Conservation (phyloP, 2,113 vertebrate genomes). For the Felis chaus region DNA sequence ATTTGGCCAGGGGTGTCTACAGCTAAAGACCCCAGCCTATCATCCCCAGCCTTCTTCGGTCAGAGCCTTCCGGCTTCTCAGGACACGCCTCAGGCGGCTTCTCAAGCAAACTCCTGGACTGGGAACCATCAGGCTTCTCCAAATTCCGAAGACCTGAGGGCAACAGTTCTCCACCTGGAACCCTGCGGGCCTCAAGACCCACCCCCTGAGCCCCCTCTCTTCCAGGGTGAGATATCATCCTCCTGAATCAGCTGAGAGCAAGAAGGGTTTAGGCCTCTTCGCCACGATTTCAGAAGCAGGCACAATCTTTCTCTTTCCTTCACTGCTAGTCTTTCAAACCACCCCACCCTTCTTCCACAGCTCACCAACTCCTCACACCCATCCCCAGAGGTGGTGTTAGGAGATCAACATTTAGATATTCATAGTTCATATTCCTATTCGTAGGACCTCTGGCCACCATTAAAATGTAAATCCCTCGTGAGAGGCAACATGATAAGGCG, state of each 20-base stretch:
- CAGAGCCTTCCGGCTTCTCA: neutral
- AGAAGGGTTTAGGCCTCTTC: neutral
- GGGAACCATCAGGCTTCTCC: neutral
- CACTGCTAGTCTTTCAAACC: neutral
- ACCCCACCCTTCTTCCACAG: neutral
- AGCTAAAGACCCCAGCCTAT: neutral
- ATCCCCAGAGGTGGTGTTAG: neutral
- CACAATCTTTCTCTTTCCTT: neutral
- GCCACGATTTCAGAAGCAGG: neutral
- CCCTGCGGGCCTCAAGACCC: neutral
- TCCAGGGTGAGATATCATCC: neutral
- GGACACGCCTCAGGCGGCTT: neutral
- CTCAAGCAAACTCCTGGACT: neutral
- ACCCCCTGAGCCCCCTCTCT: neutral
- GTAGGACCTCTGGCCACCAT: slow-evolving; percentile 32
- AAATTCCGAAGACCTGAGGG: neutral
- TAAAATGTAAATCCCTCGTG: slow-evolving; percentile 43
- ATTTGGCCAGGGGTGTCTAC: neutral
- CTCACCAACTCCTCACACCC: neutral
- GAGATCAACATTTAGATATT: slow-evolving; percentile 38
- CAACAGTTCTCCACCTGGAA: neutral
- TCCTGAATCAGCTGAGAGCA: neutral
- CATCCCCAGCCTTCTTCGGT: neutral
- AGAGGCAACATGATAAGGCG: neutral
- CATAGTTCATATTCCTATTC: slow-evolving; percentile 32